Base-by-base conservation (phyloP, 1,140 invertebrate species). In the Heliconius melpomene region DNA sequence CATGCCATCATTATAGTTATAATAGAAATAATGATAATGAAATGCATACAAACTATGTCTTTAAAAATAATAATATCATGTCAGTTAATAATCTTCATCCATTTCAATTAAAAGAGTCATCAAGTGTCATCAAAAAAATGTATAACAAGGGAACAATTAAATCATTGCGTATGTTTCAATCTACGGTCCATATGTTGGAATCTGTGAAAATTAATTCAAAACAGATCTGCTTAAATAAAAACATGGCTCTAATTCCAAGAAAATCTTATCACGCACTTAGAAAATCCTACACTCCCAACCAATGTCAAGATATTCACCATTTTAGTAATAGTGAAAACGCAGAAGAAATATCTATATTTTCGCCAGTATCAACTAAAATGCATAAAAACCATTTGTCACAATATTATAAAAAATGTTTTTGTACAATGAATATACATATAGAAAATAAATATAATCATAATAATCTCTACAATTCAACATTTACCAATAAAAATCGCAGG, bases 391-490 rank as follows among this genome's bases (percentile, higher is more conserved):
- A 60, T 60, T 2, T 74, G 52, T 75, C 66, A 57, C 57, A 77
- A 23, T 84, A 83, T 73, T 78, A 84, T 20, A 79, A 80, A 75
- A 74, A 81, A 9, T 83, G 78, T 81, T 83, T 88, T 78, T 86
- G 80, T 76, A 79, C 83, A 40, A 83, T 84, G 83, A 84, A 88
- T 80, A 74, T 87, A 70, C 81, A 84, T 66, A 77, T 78, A 46
- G 66, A 66, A 70, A 78, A 46, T 46, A 46, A 46, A 16, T 46
- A 46, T 46, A 46, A 46, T 46, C 40, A 46, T 46, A 46, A 46
- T 16, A 46, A 71, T 72, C 16, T 71, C 3, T 32, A n/a, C 50
- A 66, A 66, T 26, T 70, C 38, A 73, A 75, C 23, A 7, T 16
- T 38, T 66, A 66, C 11, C 29, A 66, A 11, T 8, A 60, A 20